A percentile compares a stretch with the other conserved stretches of the same genome.
These are phyloP conservation scores for Osmoderma eremita DNA, from an alignment of 2,888 invertebrate species.

Conservation along the genomic window DNA sequence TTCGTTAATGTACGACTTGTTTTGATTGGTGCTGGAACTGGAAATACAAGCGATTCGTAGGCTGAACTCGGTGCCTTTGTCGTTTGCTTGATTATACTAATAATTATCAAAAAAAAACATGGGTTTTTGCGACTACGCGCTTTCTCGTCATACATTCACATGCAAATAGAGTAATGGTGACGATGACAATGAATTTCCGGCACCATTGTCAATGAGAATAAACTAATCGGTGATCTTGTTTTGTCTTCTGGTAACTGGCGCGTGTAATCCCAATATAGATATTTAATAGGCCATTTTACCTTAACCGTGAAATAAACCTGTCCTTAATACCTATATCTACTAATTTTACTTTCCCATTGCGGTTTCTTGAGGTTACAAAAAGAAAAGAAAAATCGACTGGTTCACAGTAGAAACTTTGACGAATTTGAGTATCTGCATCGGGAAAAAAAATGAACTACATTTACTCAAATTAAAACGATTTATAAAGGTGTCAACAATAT, in stretches of 20 bases:
- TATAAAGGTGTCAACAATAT: no score
- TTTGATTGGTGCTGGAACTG: no score
- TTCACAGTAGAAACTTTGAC: background rate
- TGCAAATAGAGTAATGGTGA: background rate
- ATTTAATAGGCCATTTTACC: conserved; percentile 24
- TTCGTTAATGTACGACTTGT: no score
- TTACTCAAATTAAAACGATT: no score
- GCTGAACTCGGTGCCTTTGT: background rate
- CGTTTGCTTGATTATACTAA: background rate
- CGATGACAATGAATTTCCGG: conserved; percentile 8
- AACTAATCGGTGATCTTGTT: conserved; percentile 30
- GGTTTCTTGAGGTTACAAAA: background rate
- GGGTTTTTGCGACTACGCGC: no score
- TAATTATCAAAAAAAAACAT: background rate
- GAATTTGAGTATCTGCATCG: background rate
- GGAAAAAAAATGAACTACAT: background rate
- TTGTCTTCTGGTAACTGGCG: conserved; percentile 9
- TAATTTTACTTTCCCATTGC: conserved; percentile 3
- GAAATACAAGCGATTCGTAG: no score
- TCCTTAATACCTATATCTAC: background rate
- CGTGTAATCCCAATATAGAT: conserved; percentile 17
- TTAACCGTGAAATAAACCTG: conserved; percentile 13
- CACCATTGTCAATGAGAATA: background rate
- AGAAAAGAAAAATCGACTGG: background rate
- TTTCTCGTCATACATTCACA: conserved; percentile 4